Conservation (phyloP, 2,113 vertebrate genomes). For the Macrotis lagotis region DNA sequence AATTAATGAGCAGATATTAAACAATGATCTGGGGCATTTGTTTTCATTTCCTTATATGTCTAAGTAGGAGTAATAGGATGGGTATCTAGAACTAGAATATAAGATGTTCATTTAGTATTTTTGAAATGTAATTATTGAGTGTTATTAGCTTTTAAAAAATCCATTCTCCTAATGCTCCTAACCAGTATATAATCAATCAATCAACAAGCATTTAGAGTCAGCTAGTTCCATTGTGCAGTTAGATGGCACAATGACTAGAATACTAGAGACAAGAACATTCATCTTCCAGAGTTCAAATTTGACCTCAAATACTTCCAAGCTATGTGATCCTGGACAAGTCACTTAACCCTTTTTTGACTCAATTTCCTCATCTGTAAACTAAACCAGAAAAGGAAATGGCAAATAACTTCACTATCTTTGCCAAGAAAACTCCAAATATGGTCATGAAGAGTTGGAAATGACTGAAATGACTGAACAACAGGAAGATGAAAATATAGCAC, state of each 20-base stretch:
- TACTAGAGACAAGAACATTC: background rate
- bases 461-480: background rate
- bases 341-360: background rate
- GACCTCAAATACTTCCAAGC: background rate
- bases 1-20: slow-evolving; percentile 68
- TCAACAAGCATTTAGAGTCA: background rate
- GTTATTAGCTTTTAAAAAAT: background rate
- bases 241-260: background rate
- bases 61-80: slow-evolving; percentile 53
- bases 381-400: background rate
- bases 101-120: slow-evolving; percentile 7
- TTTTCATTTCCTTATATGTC: slow-evolving; percentile 69
- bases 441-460: background rate
- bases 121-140: background rate
- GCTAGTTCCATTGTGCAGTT: background rate
- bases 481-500: background rate
- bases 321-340: background rate
- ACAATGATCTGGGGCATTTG: slow-evolving; percentile 65
- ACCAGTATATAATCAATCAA: background rate
- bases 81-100: slow-evolving; percentile 20
- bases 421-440: background rate
- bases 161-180: background rate
- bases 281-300: background rate
- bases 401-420: background rate
- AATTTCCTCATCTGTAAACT: background rate